A percentile compares a stretch with the other conserved stretches of the same genome.
Evolutionary conservation across 2,113 vertebrate genomes (phyloP).

Genomic region (Misgurnus anguillicaudatus): DNA sequence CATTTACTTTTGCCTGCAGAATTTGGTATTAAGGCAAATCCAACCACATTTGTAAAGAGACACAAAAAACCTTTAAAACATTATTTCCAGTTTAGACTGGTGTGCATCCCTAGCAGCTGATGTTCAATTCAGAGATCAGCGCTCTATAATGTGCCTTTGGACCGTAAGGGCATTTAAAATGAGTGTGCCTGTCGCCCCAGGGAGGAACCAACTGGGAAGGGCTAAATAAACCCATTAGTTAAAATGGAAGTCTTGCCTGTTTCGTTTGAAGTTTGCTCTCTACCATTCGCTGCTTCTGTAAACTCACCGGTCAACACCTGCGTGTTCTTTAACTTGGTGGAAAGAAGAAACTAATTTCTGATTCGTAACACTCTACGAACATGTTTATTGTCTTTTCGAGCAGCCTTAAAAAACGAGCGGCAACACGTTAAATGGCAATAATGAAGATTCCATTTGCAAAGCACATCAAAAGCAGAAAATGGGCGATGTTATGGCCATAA

Average conservation of each 20-base stretch:
- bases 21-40: too few species aligned
- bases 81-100: slow-evolving; percentile 47
- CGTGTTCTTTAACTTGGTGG: slow-evolving; percentile 76
- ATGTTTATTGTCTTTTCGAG: slow-evolving; percentile 73
- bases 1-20: background rate
- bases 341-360: slow-evolving; percentile 93
- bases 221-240: slow-evolving; percentile 80
- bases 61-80: background rate
- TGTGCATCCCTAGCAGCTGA: slow-evolving; percentile 57
- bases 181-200: slow-evolving; percentile 69
- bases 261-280: slow-evolving; percentile 68
- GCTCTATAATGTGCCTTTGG: slow-evolving; percentile 64
- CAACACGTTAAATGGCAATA: slow-evolving; percentile 88
- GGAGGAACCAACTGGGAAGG: slow-evolving; percentile 72
- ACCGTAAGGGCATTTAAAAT: slow-evolving; percentile 67
- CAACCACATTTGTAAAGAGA: too few species aligned
- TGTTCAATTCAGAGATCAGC: slow-evolving; percentile 63
- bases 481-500: slow-evolving; percentile 97
- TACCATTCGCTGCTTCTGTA: slow-evolving; percentile 68
- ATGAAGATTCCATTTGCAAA: slow-evolving; percentile 87
- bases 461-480: slow-evolving; percentile 97
- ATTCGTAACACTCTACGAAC: slow-evolving; percentile 94
- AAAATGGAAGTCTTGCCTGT: slow-evolving; percentile 65
- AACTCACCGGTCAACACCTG: slow-evolving; percentile 60
- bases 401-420: slow-evolving; percentile 50